phyloP scores from a whole-genome alignment of 2,888 invertebrate species.

The Stenchaetothrips biformis region DNA sequence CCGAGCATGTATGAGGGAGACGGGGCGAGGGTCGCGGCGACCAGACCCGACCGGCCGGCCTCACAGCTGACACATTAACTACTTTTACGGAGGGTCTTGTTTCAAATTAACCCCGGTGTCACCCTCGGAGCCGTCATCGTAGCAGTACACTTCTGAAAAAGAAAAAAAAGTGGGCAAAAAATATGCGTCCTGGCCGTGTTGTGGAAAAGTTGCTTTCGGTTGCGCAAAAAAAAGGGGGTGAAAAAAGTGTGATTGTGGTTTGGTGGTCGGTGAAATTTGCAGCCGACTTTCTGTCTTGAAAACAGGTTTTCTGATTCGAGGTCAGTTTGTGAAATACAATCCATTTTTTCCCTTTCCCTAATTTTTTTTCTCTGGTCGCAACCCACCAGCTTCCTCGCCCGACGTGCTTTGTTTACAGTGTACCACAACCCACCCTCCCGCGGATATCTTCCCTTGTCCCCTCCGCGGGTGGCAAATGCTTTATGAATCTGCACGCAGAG shows the following conservation, averaged over 20 bases:
- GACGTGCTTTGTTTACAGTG: not conserved
- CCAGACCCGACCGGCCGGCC: not conserved
- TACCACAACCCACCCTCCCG: not conserved
- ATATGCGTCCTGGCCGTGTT: too few relatives aligned
- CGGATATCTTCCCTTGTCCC: not conserved
- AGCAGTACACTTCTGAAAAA: not conserved
- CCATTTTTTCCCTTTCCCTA: not conserved
- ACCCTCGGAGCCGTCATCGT: slow-evolving; percentile 3
- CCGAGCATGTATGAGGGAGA: slow-evolving; percentile 18
- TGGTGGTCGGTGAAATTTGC: too few relatives aligned
- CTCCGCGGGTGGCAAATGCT: not conserved
- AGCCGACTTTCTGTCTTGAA: too few relatives aligned
- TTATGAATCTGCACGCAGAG: not conserved
- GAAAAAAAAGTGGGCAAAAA: too few relatives aligned
- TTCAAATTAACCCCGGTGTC: slow-evolving; percentile 20
- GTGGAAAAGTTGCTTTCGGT: too few relatives aligned
- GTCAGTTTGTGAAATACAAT: too few relatives aligned
- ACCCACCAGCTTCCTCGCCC: too few relatives aligned
- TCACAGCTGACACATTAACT: slow-evolving; percentile 22
- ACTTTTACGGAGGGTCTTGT: slow-evolving; percentile 24
- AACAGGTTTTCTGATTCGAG: too few relatives aligned
- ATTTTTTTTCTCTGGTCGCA: too few relatives aligned
- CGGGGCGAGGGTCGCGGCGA: not conserved
- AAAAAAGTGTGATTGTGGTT: too few relatives aligned
- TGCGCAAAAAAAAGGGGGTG: too few relatives aligned